Evolutionary conservation across 2,797 vertebrate species (phyloP).

Genomic region (Danio aesculapii): DNA sequence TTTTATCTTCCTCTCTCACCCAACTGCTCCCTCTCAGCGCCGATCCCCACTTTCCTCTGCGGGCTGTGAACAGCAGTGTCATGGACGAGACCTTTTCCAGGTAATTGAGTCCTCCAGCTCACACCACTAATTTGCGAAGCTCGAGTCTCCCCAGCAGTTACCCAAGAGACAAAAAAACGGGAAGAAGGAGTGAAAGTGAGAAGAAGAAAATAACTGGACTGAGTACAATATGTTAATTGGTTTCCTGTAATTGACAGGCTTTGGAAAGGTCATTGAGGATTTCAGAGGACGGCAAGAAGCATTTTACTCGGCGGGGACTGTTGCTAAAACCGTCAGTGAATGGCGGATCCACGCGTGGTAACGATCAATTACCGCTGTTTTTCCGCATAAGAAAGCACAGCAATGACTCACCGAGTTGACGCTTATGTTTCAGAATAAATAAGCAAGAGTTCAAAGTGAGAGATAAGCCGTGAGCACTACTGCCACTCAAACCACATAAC

Average conservation of each 20-base stretch:
- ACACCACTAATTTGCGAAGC: constrained; percentile 78
- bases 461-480: constrained; percentile 29
- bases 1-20: constrained; percentile 33
- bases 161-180: constrained; percentile 62
- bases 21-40: constrained; percentile 6
- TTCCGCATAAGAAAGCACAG: constrained; percentile 49
- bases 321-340: constrained; percentile 46
- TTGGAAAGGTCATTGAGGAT: constrained; percentile 74
- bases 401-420: constrained; percentile 42
- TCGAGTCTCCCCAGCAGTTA: constrained; percentile 74
- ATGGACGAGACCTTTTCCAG: constrained; percentile 65
- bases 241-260: constrained; percentile 75
- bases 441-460: constrained; percentile 44
- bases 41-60: constrained; percentile 62
- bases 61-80: constrained; percentile 69
- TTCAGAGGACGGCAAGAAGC: constrained; percentile 70
- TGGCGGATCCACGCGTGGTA: constrained; percentile 35
- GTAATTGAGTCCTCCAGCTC: constrained; percentile 84
- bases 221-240: constrained; percentile 83
- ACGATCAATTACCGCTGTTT: constrained; percentile 50
- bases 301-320: constrained; percentile 68
- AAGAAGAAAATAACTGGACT: constrained; percentile 73
- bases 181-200: constrained; percentile 65
- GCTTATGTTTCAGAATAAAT: constrained; percentile 52
- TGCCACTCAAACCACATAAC: constrained; percentile 42